Base-by-base conservation (phyloP, 2,113 vertebrate species). In the Scopus umbretta region DNA sequence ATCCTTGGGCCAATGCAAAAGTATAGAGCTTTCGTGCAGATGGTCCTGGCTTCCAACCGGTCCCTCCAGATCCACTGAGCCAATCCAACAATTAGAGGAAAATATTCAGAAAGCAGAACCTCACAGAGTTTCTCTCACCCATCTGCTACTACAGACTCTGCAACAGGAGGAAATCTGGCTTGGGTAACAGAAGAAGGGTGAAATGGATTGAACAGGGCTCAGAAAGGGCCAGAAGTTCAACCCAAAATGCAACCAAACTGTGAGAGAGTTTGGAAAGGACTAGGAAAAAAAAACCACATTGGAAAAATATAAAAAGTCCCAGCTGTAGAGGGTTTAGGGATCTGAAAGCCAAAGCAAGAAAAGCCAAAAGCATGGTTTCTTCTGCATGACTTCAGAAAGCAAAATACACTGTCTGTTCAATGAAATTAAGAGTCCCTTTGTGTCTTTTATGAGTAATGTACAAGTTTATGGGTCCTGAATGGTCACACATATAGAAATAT, bases 31-130 rank as follows among this genome's bases (percentile, higher is more conserved):
- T 93, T 82, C 47, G 89, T 86, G 92, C 97, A 97, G 96, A 97
- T 97, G 96, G 95, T 95, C 96, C 92, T 95, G 92, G 95, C 94
- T 96, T 95, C 96, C 95, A 95, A 91, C 92, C 5, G 91, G 94
- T 97, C 94, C 94, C 95, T 90, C 91, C 89, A 96, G 92, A 96
- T 95, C 95, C 67, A 95, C 71, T 27, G 84, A 96, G 81, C 95
- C 94, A 95, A 94, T 90, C 49, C 66, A 66, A 90, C 91, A 94
- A 95, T 94, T 91, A 95, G 66, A 94, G 81, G 80, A 82, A 96
- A 96, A 97, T 73, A 95, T 80, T 92, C 97, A 89, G 78, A 88
- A 92, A 90, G 78, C 92, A 96, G 89, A 97, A 94, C 23, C 94
- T 95, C 4, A 0, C 74, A 42, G 83, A 94, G 84, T 90, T 92